Percentiles rank a stretch among this genome's conserved stretches.
phyloP scores from a whole-genome alignment of 2,888 invertebrate genomes.

The Athalia cordata region DNA sequence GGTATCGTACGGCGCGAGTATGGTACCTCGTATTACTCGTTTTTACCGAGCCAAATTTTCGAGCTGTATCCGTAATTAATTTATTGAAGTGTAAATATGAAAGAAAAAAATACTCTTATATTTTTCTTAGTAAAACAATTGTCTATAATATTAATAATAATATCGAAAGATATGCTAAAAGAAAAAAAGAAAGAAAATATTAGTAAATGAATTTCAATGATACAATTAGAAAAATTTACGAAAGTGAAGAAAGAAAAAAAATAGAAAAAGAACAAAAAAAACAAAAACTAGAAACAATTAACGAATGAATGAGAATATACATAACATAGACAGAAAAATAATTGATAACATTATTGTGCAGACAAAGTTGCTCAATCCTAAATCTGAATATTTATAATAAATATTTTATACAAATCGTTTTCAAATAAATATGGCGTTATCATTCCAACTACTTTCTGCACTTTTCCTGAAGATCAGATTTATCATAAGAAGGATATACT shows the following conservation, averaged over 20 bases:
- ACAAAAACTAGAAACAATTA: constrained; percentile 48
- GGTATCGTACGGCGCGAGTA: constrained; percentile 59
- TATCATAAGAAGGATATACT: neutral
- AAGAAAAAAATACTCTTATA: neutral
- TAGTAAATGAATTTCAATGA: too few species aligned
- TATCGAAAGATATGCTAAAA: too few species aligned
- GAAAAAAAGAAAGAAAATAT: too few species aligned
- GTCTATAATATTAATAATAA: too few species aligned
- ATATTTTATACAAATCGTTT: constrained; percentile 69
- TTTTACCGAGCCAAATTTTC: constrained; percentile 15
- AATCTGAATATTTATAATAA: constrained; percentile 57
- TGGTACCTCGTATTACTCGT: constrained; percentile 52
- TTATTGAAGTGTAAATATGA: neutral
- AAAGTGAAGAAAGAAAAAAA: too few species aligned
- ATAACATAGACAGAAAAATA: constrained; percentile 39
- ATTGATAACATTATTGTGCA: constrained; percentile 8
- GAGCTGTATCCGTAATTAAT: neutral
- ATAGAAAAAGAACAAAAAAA: constrained; percentile 16
- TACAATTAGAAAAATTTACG: too few species aligned
- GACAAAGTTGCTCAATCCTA: neutral
- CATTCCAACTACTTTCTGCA: constrained; percentile 57
- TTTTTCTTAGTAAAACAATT: too few species aligned
- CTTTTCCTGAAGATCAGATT: neutral
- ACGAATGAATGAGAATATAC: constrained; percentile 44
- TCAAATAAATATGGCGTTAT: constrained; percentile 65